These are phyloP conservation scores for Stramonita haemastoma DNA, from an alignment of 2,888 invertebrate genomes.

Conservation along the genomic window DNA sequence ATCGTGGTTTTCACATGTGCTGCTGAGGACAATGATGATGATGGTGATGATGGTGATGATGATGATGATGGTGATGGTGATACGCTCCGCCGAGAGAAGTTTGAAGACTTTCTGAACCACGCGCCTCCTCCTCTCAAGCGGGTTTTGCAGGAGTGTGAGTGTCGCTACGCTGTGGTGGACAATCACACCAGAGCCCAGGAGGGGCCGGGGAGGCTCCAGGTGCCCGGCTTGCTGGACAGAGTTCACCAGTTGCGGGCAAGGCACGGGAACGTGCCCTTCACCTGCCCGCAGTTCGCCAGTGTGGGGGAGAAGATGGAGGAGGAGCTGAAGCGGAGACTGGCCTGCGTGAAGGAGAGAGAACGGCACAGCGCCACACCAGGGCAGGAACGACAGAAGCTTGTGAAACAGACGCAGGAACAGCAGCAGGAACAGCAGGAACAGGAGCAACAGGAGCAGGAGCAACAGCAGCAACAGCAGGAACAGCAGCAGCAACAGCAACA, in stretches of 20 bases:
- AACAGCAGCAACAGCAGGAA: background rate
- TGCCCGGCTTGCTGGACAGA: background rate
- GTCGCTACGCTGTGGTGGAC: conserved; percentile 20
- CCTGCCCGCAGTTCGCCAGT: conserved; percentile 23
- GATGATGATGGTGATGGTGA: too few relatives aligned
- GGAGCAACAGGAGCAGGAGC: background rate
- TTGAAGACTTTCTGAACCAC: conserved; percentile 4
- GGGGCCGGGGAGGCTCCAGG: background rate
- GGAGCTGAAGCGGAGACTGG: background rate
- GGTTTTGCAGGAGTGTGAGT: conserved; percentile 2
- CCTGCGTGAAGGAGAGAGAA: conserved; percentile 14
- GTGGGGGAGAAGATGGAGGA: conserved; percentile 34
- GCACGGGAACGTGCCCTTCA: conserved; percentile 10
- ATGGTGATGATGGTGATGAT: too few relatives aligned
- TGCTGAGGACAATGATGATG: too few relatives aligned
- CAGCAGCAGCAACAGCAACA: background rate
- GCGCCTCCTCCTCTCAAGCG: background rate
- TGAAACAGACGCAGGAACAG: background rate
- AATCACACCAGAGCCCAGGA: background rate
- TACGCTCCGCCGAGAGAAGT: background rate
- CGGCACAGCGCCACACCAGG: background rate
- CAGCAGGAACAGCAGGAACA: background rate
- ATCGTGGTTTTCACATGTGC: conserved; percentile 25
- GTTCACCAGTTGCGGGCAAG: background rate
- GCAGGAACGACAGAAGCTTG: too few relatives aligned